Evolutionary conservation across 2,888 invertebrate species (phyloP), one percentile per base, ranked within the genome.

Genomic region (Amaurobius ferox): DNA sequence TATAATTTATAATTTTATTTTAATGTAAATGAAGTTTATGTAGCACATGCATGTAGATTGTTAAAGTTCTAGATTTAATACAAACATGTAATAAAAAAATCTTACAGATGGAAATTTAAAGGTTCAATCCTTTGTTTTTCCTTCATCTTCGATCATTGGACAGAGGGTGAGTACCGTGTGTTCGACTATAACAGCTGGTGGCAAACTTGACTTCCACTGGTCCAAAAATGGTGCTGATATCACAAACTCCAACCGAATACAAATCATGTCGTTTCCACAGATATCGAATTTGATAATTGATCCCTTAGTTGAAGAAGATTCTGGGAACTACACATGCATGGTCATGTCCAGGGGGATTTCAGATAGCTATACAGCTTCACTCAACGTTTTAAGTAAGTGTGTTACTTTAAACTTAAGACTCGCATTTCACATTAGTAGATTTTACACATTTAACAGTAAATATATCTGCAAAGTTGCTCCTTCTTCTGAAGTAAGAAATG

Each of bases 241-340:
- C 0, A 32, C 13, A 0, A 77, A 83, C 48, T 23, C 62, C 9
- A 68, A 40, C 7, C 28, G 62, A 19, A 40, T 79, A 6, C 61
- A 79, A 26, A 71, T 86, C 13, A 35, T 71, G 29, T 29, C 70
- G 11, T 86, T 76, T 39, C 55, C 86, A 0, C 64, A 86, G 19
- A n/a, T 86, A 7, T 86, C 86, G 0, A 79, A n/a, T n/a, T 29
- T 86, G 6, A 76, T 79, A 1, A 86, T 86, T 16, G 79, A 79
- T 35, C 71, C 86, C 9, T 61, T 86, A 30, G 28, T 0, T 39
- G 86, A 86, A 35, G 86, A 86, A 70, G 86, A 86, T 39, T 48
- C 39, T 11, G 86, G 86, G 1, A 86, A 86, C 55, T 86, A 86
- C 30, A 86, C 86, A 0, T 86, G 86, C 23, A 74, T 32, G 6